Evolutionary conservation across 2,113 vertebrate genomes (phyloP).

Genomic region (Entelurus aequoreus): DNA sequence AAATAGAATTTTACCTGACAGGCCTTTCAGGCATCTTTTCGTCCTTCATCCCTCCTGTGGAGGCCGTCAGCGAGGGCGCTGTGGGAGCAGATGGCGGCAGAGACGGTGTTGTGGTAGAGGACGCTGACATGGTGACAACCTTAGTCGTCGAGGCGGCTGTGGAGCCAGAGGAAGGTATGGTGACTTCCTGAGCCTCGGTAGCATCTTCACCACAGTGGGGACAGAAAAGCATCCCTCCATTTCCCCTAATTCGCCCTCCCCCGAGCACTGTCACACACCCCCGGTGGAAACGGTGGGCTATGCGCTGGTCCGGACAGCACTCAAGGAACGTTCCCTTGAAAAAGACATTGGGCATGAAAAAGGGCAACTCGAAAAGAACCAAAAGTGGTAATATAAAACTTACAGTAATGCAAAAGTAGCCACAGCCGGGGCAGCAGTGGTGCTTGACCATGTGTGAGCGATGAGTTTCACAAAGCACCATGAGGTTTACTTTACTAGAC

Average conservation of each 20-base stretch:
- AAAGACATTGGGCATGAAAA: neutral
- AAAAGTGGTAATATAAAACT: constrained; percentile 24
- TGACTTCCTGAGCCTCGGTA: constrained; percentile 86
- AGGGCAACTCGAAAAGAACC: neutral
- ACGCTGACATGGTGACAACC: constrained; percentile 76
- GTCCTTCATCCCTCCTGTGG: constrained; percentile 45
- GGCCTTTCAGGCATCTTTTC: constrained; percentile 67
- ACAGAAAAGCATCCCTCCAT: constrained; percentile 83
- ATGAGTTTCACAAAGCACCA: constrained; percentile 87
- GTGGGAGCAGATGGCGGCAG: constrained; percentile 46
- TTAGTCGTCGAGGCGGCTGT: constrained; percentile 61
- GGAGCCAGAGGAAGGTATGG: constrained; percentile 73
- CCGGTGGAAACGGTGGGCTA: constrained; percentile 87
- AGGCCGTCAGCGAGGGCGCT: constrained; percentile 48
- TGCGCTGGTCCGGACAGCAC: constrained; percentile 86
- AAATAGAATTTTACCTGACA: constrained; percentile 56
- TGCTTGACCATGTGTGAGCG: constrained; percentile 91
- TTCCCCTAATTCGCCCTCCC: constrained; percentile 55
- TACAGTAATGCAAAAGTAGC: constrained; percentile 87
- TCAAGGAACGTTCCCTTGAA: constrained; percentile 86
- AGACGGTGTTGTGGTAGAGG: constrained; percentile 63
- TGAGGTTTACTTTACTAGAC: constrained; percentile 82
- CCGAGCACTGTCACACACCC: constrained; percentile 86
- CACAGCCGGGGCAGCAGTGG: constrained; percentile 90
- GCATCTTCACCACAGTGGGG: constrained; percentile 91